phyloP scores from a whole-genome alignment of 2,113 vertebrate species.

The Callipepla squamata region DNA sequence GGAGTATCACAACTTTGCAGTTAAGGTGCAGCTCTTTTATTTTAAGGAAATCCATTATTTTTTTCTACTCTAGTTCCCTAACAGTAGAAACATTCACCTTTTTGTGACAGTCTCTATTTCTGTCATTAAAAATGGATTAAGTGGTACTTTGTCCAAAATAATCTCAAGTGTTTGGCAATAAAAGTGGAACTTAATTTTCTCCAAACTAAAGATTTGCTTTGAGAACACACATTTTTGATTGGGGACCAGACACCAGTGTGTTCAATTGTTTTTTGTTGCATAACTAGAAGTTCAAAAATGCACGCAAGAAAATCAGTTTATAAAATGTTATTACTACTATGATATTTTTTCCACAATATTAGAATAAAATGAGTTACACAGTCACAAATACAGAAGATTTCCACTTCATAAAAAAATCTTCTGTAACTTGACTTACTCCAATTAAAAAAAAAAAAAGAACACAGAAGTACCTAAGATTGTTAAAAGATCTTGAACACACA shows the following conservation, averaged over 20 bases:
- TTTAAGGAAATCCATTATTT: not conserved
- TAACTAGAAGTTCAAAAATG: slow-evolving; percentile 40
- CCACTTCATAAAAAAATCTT: not conserved
- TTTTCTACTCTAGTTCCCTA: not conserved
- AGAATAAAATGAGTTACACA: not conserved
- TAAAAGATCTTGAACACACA: not conserved
- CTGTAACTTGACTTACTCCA: not conserved
- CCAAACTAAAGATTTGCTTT: slow-evolving; percentile 64
- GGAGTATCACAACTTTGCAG: not conserved
- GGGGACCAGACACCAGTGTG: slow-evolving; percentile 16
- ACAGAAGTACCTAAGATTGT: not conserved
- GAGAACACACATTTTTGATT: slow-evolving; percentile 53
- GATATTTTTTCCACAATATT: slow-evolving; percentile 11
- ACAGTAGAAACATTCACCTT: slow-evolving; percentile 32
- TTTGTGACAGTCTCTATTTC: slow-evolving; percentile 48
- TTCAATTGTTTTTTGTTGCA: slow-evolving; percentile 25
- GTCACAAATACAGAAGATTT: not conserved
- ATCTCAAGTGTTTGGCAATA: slow-evolving; percentile 72
- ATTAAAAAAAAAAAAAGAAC: not conserved
- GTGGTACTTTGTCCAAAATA: slow-evolving; percentile 67
- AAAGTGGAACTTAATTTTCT: slow-evolving; percentile 67
- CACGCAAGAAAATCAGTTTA: slow-evolving; percentile 5
- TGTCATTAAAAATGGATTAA: slow-evolving; percentile 64
- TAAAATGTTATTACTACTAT: not conserved
- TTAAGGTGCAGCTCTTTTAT: slow-evolving; percentile 13